phyloP scores from a whole-genome alignment of 2,797 vertebrate species.

The Lacerta agilis region DNA sequence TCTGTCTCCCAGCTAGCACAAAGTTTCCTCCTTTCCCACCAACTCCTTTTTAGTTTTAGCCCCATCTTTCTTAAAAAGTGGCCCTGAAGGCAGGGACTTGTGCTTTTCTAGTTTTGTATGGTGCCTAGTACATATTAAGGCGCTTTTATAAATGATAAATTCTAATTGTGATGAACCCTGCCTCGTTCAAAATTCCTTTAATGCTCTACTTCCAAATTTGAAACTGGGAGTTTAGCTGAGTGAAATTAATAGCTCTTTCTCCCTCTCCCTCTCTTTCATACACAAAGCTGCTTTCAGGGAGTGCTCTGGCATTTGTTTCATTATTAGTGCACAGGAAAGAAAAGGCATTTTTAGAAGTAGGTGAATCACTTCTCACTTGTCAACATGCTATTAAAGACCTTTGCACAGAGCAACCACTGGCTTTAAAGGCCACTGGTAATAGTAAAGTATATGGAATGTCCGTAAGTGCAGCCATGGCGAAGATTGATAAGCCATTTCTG shows the following conservation, averaged over 20 bases:
- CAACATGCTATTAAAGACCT: conserved; percentile 62
- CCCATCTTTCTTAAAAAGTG: background rate
- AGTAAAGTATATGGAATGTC: conserved; percentile 37
- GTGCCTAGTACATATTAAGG: background rate
- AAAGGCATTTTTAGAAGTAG: background rate
- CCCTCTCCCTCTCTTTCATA: background rate
- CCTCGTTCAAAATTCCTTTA: background rate
- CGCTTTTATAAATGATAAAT: background rate
- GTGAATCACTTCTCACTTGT: conserved; percentile 47
- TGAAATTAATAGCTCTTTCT: background rate
- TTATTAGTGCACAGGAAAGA: conserved; percentile 37
- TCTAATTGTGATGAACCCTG: background rate
- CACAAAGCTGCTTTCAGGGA: conserved; percentile 32
- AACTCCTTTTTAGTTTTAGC: background rate
- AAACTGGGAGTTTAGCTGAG: background rate
- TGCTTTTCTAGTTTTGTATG: background rate
- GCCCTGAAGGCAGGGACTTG: background rate
- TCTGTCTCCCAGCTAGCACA: background rate
- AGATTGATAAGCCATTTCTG: background rate
- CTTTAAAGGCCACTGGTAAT: conserved; percentile 67
- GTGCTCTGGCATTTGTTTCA: conserved; percentile 28
- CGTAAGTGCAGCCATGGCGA: background rate
- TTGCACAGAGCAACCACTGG: conserved; percentile 46
- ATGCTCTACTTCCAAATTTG: background rate
- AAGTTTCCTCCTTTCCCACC: background rate